Percentiles rank a stretch among this genome's conserved stretches.
These are phyloP conservation scores for Microplitis mediator DNA, from an alignment of 1,140 invertebrate species.

Conservation along the genomic window DNA sequence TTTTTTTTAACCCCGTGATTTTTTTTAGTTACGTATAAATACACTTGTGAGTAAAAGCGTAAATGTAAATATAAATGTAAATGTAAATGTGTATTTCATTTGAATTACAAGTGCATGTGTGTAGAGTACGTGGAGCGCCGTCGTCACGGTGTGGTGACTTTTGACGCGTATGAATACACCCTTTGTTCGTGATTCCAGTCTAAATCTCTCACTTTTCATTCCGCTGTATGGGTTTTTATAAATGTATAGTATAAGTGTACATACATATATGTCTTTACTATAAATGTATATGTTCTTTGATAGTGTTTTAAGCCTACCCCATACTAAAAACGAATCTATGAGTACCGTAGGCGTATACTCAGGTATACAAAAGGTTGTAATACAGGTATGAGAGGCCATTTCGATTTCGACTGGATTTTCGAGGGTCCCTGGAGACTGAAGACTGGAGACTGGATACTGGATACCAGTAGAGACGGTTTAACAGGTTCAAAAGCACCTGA, in stretches of 20 bases:
- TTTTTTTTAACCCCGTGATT: too few species aligned
- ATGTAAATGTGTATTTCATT: background rate
- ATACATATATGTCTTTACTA: background rate
- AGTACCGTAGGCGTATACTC: conserved; percentile 12
- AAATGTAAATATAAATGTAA: too few species aligned
- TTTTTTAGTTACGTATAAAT: too few species aligned
- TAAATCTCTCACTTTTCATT: background rate
- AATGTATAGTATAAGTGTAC: background rate
- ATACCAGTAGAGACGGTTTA: background rate
- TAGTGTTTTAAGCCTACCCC: background rate
- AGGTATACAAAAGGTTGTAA: conserved; percentile 31
- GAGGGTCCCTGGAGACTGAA: conserved; percentile 19
- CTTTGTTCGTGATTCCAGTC: conserved; percentile 40
- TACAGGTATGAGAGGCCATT: conserved; percentile 31
- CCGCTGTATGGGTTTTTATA: background rate
- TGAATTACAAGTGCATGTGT: background rate
- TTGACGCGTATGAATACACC: conserved; percentile 48
- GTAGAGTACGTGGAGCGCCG: conserved; percentile 24
- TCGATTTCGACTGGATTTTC: conserved; percentile 41
- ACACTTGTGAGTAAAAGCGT: too few species aligned
- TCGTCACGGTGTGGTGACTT: conserved; percentile 46
- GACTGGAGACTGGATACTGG: too few species aligned
- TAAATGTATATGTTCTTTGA: background rate
- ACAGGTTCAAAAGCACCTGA: conserved; percentile 21
- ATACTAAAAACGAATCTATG: background rate